Conservation (phyloP, 2,888 invertebrate species). For the Sphinx pinastri region DNA sequence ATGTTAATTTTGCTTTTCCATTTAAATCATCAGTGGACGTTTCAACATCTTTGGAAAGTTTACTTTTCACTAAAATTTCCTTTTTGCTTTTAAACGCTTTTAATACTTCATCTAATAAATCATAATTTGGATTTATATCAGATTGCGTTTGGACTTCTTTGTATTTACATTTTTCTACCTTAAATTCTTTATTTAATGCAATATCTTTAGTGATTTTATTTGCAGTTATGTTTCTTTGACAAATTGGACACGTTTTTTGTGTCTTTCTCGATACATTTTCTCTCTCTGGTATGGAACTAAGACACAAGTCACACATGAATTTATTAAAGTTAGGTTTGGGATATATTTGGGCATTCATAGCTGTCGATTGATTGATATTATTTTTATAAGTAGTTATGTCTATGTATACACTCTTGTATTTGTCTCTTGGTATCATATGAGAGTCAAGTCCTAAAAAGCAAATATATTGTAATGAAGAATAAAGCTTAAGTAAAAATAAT, state of each 20-base stretch:
- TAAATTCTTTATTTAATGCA: slow-evolving; percentile 10
- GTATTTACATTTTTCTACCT: slow-evolving; percentile 32
- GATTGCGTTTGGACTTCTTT: slow-evolving; percentile 61
- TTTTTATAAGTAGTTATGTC: slow-evolving; percentile 61
- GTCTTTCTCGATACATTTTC: slow-evolving; percentile 40
- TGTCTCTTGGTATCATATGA: slow-evolving; percentile 60
- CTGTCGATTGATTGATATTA: slow-evolving; percentile 22
- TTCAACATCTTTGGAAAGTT: slow-evolving; percentile 58
- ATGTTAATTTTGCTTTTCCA: slow-evolving; percentile 41
- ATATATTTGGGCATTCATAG: slow-evolving; percentile 26
- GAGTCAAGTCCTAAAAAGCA: slow-evolving; percentile 34
- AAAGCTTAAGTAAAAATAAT: too few relatives aligned
- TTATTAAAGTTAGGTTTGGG: slow-evolving; percentile 39
- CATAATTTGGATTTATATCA: slow-evolving; percentile 53
- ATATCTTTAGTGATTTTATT: slow-evolving; percentile 30
- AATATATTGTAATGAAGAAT: not conserved
- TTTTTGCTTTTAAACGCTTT: slow-evolving; percentile 71
- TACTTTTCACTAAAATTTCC: slow-evolving; percentile 44
- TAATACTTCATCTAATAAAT: slow-evolving; percentile 70
- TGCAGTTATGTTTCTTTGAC: slow-evolving; percentile 41
- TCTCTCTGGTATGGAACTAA: slow-evolving; percentile 49
- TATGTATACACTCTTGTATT: slow-evolving; percentile 54
- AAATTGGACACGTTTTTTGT: slow-evolving; percentile 53
- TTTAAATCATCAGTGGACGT: slow-evolving; percentile 54
- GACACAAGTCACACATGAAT: slow-evolving; percentile 65